Percentiles rank a stretch among this genome's conserved stretches.
These are phyloP conservation scores for Cyclophora punctaria DNA, from an alignment of 2,888 invertebrate genomes.

Conservation along the genomic window DNA sequence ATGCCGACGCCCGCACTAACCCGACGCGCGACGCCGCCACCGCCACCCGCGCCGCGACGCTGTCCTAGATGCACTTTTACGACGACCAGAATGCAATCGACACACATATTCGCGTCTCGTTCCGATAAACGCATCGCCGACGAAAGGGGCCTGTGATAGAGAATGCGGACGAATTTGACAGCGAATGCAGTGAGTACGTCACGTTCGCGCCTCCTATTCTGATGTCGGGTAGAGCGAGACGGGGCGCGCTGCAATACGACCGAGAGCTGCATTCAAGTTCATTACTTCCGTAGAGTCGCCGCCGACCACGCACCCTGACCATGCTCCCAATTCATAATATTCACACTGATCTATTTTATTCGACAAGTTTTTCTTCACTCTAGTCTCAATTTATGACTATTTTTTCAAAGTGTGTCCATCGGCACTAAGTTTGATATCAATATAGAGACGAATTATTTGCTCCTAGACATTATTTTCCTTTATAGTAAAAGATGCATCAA, in stretches of 20 bases:
- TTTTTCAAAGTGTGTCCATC: too few relatives aligned
- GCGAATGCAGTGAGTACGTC: conserved; percentile 69
- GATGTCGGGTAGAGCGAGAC: conserved; percentile 55
- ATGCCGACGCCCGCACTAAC: conserved; percentile 60
- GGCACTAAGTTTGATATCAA: too few relatives aligned
- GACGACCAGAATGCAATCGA: conserved; percentile 70
- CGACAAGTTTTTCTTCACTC: too few relatives aligned
- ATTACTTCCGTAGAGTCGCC: conserved; percentile 71
- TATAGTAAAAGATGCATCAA: too few relatives aligned
- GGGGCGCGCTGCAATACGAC: conserved; percentile 47
- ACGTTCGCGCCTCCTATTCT: conserved; percentile 59
- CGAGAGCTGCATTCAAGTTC: conserved; percentile 73
- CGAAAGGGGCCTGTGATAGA: conserved; percentile 73
- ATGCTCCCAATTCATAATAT: conserved; percentile 45
- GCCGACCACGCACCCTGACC: conserved; percentile 56
- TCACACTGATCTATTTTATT: too few relatives aligned
- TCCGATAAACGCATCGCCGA: conserved; percentile 75
- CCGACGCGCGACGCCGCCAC: conserved; percentile 44
- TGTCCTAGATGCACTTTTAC: conserved; percentile 75
- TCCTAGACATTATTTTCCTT: too few relatives aligned
- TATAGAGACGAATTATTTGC: too few relatives aligned
- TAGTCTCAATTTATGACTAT: too few relatives aligned
- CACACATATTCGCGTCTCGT: conserved; percentile 75
- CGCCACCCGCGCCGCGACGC: conserved; percentile 40
- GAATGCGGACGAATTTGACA: conserved; percentile 72